Evolutionary conservation across 1,140 invertebrate species (phyloP).

Genomic region (Phthorimaea operculella): DNA sequence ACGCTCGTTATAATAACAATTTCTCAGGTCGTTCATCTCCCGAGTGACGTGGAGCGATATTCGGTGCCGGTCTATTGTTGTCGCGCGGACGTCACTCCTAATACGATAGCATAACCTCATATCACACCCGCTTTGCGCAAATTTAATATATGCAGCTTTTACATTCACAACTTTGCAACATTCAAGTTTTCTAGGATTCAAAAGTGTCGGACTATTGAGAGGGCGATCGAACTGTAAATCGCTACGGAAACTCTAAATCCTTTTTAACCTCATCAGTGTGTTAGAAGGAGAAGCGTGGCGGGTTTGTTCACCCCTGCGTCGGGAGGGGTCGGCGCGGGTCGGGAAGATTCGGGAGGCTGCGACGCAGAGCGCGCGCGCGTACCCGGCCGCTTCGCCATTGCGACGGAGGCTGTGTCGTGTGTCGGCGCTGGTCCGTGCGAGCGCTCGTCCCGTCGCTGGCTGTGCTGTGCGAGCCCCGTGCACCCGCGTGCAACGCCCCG

Average conservation of each 20-base stretch:
- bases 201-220: slow-evolving; percentile 8
- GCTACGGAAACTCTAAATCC: slow-evolving; percentile 60
- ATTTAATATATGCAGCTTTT: background rate
- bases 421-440: slow-evolving; percentile 56
- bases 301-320: slow-evolving; percentile 61
- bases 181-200: background rate
- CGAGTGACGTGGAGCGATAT: background rate
- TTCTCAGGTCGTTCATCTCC: background rate
- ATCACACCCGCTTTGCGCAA: background rate
- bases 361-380: slow-evolving; percentile 60
- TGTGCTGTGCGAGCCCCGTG: slow-evolving; percentile 31
- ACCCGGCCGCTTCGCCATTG: slow-evolving; percentile 64
- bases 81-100: background rate
- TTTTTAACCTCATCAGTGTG: slow-evolving; percentile 62
- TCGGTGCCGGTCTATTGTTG: background rate
- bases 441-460: slow-evolving; percentile 40
- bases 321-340: slow-evolving; percentile 41
- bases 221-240: slow-evolving; percentile 54
- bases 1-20: too few relatives aligned
- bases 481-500: slow-evolving; percentile 18
- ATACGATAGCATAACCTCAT: background rate
- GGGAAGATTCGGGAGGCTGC: slow-evolving; percentile 51
- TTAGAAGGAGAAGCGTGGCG: slow-evolving; percentile 60
- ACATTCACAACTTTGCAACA: background rate
- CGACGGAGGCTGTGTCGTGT: slow-evolving; percentile 63